Evolutionary conservation across 2,888 invertebrate species (phyloP).

Genomic region (Ophion slaviceki): DNA sequence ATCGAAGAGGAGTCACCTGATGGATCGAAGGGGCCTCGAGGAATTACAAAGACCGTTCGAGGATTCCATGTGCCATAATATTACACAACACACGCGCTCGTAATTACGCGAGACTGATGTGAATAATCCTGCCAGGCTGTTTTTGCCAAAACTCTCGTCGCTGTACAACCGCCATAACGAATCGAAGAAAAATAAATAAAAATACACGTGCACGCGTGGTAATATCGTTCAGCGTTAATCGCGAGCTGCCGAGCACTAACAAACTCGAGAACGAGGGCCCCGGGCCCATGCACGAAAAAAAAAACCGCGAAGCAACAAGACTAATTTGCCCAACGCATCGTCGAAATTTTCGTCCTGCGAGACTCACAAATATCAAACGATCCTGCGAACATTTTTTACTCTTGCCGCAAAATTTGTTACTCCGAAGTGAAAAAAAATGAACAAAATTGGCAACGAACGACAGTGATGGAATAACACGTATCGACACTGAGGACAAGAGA

Average conservation of each 20-base stretch:
- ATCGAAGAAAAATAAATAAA: not conserved
- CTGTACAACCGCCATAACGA: constrained; percentile 43
- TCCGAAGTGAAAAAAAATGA: not conserved
- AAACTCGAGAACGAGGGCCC: constrained; percentile 7
- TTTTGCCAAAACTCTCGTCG: constrained; percentile 7
- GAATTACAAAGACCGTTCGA: constrained; percentile 56
- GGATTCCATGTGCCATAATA: constrained; percentile 73
- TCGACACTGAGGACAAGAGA: constrained; percentile 14
- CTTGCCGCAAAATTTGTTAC: constrained; percentile 10
- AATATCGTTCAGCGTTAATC: constrained; percentile 3
- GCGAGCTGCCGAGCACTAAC: constrained; percentile 12
- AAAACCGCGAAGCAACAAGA: not conserved
- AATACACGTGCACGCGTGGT: not conserved
- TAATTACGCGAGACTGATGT: constrained; percentile 1
- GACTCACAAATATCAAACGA: too few species aligned
- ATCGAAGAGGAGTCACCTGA: constrained; percentile 44
- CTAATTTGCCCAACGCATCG: too few species aligned
- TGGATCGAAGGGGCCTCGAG: constrained; percentile 49
- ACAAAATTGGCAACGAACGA: not conserved
- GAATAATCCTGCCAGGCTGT: constrained; percentile 3
- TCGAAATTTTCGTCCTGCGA: too few species aligned
- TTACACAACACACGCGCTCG: constrained; percentile 14
- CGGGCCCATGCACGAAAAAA: not conserved
- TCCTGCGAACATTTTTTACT: too few species aligned
- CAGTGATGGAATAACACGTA: constrained; percentile 25